Evolutionary conservation across 2,797 vertebrate genomes (phyloP).

Genomic region (Chelmon rostratus): DNA sequence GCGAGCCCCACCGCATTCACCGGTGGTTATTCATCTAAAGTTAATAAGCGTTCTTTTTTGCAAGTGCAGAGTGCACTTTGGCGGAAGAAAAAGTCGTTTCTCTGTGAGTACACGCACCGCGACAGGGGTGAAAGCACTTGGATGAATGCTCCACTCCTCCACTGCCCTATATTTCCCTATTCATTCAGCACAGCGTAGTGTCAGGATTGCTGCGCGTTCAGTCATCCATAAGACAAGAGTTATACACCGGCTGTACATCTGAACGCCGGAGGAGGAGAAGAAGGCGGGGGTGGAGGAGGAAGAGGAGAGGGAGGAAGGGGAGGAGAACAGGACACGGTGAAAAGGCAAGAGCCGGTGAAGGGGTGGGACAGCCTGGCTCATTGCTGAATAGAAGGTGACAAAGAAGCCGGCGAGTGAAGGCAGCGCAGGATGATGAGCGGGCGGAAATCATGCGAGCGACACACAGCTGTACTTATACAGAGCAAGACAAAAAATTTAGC

Average conservation of each 20-base stretch:
- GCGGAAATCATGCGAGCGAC: slow-evolving; percentile 37
- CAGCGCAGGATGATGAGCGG: slow-evolving; percentile 41
- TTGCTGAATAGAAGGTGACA: slow-evolving; percentile 59
- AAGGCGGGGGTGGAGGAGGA: slow-evolving; percentile 35
- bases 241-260: slow-evolving; percentile 47
- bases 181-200: slow-evolving; percentile 55
- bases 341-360: slow-evolving; percentile 58
- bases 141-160: slow-evolving; percentile 62
- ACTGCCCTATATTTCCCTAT: slow-evolving; percentile 65
- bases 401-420: slow-evolving; percentile 38
- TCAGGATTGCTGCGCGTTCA: slow-evolving; percentile 54
- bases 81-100: slow-evolving; percentile 33
- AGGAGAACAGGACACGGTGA: slow-evolving; percentile 69
- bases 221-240: slow-evolving; percentile 56
- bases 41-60: slow-evolving; percentile 59
- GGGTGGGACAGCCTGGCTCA: slow-evolving; percentile 48
- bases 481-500: slow-evolving; percentile 10
- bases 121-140: slow-evolving; percentile 48
- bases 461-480: slow-evolving; percentile 75
- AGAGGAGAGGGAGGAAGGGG: slow-evolving; percentile 53
- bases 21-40: slow-evolving; percentile 64
- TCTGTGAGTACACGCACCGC: slow-evolving; percentile 14
- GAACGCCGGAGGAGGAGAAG: slow-evolving; percentile 34
- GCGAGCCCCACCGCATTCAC: slow-evolving; percentile 31
- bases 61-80: slow-evolving; percentile 44